phyloP scores from a whole-genome alignment of 2,113 vertebrate genomes.

The Varanus salvator region DNA sequence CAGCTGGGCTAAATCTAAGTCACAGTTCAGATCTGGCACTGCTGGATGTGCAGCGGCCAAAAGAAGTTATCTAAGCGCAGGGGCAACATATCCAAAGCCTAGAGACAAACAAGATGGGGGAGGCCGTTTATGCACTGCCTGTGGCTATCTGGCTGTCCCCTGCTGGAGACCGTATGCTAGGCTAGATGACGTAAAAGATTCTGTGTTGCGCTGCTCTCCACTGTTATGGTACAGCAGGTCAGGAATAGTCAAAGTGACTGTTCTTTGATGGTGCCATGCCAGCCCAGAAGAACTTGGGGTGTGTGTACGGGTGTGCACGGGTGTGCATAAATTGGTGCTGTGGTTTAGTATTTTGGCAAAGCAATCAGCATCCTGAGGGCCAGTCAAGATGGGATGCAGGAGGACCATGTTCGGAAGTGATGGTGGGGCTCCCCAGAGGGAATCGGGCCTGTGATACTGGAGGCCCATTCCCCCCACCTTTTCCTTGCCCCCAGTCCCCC shows the following conservation, averaged over 20 bases:
- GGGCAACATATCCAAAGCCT: background rate
- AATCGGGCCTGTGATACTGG: too few relatives aligned
- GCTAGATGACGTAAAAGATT: background rate
- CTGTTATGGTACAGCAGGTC: background rate
- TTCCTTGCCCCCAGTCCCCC: too few relatives aligned
- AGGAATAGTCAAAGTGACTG: too few relatives aligned
- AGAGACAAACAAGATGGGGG: background rate
- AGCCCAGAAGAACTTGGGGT: background rate
- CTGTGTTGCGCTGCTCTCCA: background rate
- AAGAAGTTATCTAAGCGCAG: background rate
- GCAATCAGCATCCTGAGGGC: background rate
- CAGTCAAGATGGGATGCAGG: too few relatives aligned
- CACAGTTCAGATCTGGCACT: background rate
- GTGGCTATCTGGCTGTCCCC: background rate
- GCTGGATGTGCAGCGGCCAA: background rate
- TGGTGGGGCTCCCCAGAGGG: too few relatives aligned
- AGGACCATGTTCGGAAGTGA: too few relatives aligned
- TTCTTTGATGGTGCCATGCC: background rate
- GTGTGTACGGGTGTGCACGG: background rate
- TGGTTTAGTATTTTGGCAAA: background rate
- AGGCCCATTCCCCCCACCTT: too few relatives aligned
- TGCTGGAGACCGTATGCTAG: background rate
- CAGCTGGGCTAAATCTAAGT: background rate
- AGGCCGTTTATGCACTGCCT: background rate
- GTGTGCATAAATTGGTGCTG: background rate